These are phyloP conservation scores for Hyppa rectilinea DNA, from an alignment of 2,888 invertebrate genomes.

Conservation along the genomic window DNA sequence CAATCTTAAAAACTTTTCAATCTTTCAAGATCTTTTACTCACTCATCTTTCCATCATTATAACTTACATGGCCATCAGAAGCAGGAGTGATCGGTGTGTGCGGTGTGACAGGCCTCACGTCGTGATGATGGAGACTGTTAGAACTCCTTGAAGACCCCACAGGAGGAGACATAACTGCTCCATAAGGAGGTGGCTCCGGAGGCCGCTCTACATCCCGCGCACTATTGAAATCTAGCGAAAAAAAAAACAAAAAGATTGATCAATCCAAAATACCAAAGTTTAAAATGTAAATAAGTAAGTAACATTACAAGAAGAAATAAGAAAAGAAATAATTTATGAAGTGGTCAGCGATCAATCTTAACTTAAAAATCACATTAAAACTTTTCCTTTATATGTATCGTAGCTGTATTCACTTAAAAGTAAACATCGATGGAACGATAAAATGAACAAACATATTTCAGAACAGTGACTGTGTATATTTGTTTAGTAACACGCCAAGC, in stretches of 20 bases:
- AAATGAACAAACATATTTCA: constrained; percentile 16
- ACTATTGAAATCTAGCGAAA: constrained; percentile 80
- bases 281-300: neutral
- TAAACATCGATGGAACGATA: constrained; percentile 9
- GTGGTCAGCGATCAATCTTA: constrained; percentile 46
- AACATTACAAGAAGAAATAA: neutral
- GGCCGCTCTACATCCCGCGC: constrained; percentile 82
- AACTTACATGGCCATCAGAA: constrained; percentile 84
- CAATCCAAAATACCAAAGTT: constrained; percentile 32
- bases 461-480: constrained; percentile 6
- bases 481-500: constrained; percentile 10
- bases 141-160: constrained; percentile 83
- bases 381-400: constrained; percentile 28
- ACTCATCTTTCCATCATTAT: neutral
- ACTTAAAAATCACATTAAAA: constrained; percentile 49
- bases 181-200: constrained; percentile 86
- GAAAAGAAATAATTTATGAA: neutral
- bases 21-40: neutral
- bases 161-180: constrained; percentile 82
- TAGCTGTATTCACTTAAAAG: neutral
- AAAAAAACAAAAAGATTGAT: constrained; percentile 36
- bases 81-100: constrained; percentile 85
- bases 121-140: constrained; percentile 83
- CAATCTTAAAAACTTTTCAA: neutral
- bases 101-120: constrained; percentile 80